Percentiles rank a stretch among this genome's conserved stretches.
Evolutionary conservation across 1,140 invertebrate genomes (phyloP).

Genomic region (Holotrichia oblita): DNA sequence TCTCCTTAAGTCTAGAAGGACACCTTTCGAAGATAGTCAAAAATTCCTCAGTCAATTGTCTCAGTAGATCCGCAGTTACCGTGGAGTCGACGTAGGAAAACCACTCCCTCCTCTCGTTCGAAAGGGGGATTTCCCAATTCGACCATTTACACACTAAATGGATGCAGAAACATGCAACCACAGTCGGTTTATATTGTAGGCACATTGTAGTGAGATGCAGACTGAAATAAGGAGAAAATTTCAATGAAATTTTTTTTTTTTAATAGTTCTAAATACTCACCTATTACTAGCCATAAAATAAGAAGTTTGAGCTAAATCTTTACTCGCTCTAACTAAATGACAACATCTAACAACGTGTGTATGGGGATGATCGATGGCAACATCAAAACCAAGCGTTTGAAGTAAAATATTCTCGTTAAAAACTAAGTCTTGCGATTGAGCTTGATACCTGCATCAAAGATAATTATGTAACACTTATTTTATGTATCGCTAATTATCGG

Average conservation of each 20-base stretch:
- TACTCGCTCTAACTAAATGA: slow-evolving; percentile 92
- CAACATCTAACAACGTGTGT: slow-evolving; percentile 95
- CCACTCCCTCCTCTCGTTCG: slow-evolving; percentile 93
- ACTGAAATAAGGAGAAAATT: slow-evolving; percentile 63
- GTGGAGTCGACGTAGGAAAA: slow-evolving; percentile 91
- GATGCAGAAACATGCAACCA: slow-evolving; percentile 97
- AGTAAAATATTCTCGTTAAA: slow-evolving; percentile 96
- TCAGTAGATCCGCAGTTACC: slow-evolving; percentile 86
- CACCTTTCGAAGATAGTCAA: slow-evolving; percentile 91
- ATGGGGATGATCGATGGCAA: slow-evolving; percentile 96
- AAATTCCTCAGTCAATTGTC: slow-evolving; percentile 85
- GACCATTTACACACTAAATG: slow-evolving; percentile 97
- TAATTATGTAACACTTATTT: neutral
- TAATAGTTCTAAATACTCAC: slow-evolving; percentile 61
- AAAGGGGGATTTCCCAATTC: slow-evolving; percentile 92
- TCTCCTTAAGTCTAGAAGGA: slow-evolving; percentile 87
- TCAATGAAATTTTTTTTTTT: neutral
- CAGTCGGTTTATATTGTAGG: slow-evolving; percentile 92
- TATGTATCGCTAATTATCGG: neutral
- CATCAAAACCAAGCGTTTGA: slow-evolving; percentile 96
- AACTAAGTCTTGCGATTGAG: slow-evolving; percentile 89
- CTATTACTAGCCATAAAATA: slow-evolving; percentile 98
- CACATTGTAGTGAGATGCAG: slow-evolving; percentile 97
- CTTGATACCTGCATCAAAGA: slow-evolving; percentile 68
- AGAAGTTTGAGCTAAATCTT: slow-evolving; percentile 95